A percentile compares a stretch with the other conserved stretches of the same genome.
Conservation (phyloP, 2,113 vertebrate genomes). For the Cervus canadensis region DNA sequence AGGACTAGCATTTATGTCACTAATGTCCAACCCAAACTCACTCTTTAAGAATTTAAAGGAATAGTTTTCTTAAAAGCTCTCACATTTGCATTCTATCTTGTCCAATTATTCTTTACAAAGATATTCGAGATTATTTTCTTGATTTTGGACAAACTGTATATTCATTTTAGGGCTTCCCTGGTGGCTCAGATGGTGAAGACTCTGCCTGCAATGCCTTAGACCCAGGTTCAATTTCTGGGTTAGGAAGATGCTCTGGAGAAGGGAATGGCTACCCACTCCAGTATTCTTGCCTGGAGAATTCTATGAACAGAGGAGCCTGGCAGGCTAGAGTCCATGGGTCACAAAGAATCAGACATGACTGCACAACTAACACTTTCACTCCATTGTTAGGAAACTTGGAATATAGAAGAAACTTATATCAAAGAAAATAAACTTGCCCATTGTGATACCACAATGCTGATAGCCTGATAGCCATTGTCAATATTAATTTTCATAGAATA, state of each 20-base stretch:
- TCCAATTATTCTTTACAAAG: neutral
- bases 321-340: neutral
- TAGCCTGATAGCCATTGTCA: neutral
- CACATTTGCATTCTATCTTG: neutral
- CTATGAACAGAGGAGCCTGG: neutral
- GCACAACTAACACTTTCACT: neutral
- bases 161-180: neutral
- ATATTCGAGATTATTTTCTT: slow-evolving; percentile 3
- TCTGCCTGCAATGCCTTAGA: neutral
- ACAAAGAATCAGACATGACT: neutral
- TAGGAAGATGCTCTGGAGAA: neutral
- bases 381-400: neutral
- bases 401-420: neutral
- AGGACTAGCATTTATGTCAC: neutral
- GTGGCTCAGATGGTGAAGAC: neutral
- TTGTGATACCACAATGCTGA: neutral
- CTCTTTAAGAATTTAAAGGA: slow-evolving; percentile 4
- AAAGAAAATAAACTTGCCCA: slow-evolving; percentile 37
- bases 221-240: neutral
- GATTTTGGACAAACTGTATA: neutral
- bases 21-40: neutral
- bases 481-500: neutral
- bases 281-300: neutral
- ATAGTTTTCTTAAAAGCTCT: neutral
- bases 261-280: neutral